phyloP scores from a whole-genome alignment of 2,797 vertebrate genomes.

The Bovichtus variegatus region DNA sequence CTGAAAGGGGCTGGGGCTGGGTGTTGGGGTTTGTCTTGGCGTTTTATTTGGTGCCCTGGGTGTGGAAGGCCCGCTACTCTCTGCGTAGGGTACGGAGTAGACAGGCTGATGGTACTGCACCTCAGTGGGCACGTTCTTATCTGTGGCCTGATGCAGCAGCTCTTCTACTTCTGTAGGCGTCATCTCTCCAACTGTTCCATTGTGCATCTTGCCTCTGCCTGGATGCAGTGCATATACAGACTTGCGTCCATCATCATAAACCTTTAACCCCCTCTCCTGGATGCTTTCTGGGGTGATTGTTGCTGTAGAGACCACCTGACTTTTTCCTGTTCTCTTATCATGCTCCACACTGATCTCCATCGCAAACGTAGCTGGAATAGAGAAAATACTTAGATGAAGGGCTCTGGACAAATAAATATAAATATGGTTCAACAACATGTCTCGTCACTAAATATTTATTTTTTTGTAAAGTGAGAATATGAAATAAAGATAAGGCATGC shows the following conservation, averaged over 20 bases:
- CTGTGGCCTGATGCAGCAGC: constrained; percentile 90
- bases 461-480: too few relatives aligned
- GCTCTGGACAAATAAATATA: not conserved
- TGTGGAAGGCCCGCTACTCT: constrained; percentile 80
- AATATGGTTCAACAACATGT: not conserved
- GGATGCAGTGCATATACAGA: constrained; percentile 89
- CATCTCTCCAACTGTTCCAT: constrained; percentile 83
- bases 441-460: not conserved
- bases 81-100: constrained; percentile 87
- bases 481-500: not conserved
- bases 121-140: constrained; percentile 85
- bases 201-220: constrained; percentile 63
- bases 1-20: constrained; percentile 63
- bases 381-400: constrained; percentile 29
- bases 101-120: constrained; percentile 94
- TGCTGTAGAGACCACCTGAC: constrained; percentile 90
- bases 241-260: constrained; percentile 93
- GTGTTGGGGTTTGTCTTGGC: constrained; percentile 64
- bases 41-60: constrained; percentile 71
- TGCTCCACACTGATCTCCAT: constrained; percentile 96
- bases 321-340: constrained; percentile 92
- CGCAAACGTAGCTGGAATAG: constrained; percentile 90
- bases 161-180: constrained; percentile 91
- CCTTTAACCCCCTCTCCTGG: constrained; percentile 89
- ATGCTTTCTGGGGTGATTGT: constrained; percentile 88